Evolutionary conservation across 2,888 invertebrate genomes (phyloP).

Genomic region (Bellardia bayeri): DNA sequence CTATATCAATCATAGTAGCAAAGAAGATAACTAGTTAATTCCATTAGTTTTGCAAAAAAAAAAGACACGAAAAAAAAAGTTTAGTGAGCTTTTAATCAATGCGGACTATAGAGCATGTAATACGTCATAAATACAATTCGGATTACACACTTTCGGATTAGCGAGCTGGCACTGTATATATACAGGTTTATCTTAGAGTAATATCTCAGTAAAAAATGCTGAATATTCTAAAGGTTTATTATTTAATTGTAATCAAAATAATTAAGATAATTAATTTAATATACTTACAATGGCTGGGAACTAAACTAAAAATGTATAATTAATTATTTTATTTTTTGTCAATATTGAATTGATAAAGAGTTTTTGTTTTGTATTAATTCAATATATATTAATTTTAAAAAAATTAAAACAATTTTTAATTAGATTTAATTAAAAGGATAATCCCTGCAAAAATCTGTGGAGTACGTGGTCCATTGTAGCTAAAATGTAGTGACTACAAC

Average conservation of each 20-base stretch:
- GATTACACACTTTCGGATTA: too few relatives aligned
- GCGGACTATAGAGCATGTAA: too few relatives aligned
- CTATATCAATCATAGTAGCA: too few relatives aligned
- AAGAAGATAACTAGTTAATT: too few relatives aligned
- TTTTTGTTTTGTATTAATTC: not conserved
- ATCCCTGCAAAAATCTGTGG: too few relatives aligned
- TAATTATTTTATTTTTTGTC: conserved; percentile 30
- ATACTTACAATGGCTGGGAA: not conserved
- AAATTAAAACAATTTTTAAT: conserved; percentile 1
- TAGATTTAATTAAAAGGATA: not conserved
- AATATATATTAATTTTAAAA: conserved; percentile 12
- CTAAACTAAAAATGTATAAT: conserved; percentile 15
- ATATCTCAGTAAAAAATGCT: not conserved
- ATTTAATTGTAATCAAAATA: conserved; percentile 7
- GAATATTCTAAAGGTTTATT: not conserved
- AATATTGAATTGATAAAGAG: conserved; percentile 20
- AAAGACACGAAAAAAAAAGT: too few relatives aligned
- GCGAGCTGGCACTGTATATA: too few relatives aligned
- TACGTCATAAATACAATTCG: too few relatives aligned
- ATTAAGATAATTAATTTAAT: not conserved
- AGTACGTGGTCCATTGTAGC: too few relatives aligned
- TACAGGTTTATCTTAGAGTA: not conserved
- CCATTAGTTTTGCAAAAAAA: too few relatives aligned
- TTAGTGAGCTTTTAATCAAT: too few relatives aligned
- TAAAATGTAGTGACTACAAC: too few relatives aligned